Evolutionary conservation across 2,888 invertebrate species (phyloP).

Genomic region (Phania funesta): DNA sequence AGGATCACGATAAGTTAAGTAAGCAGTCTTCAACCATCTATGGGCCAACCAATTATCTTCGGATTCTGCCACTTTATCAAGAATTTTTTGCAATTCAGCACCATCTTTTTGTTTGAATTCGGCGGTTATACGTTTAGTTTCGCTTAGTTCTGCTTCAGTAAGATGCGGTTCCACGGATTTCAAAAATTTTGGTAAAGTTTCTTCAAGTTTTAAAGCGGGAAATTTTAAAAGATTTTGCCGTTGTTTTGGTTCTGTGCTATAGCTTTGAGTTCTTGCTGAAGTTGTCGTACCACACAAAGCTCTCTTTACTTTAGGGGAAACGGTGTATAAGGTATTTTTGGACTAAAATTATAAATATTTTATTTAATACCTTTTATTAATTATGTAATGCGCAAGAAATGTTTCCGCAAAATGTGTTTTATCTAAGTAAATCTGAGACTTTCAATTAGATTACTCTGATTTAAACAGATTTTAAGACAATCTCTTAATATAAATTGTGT

Average conservation of each 20-base stretch:
- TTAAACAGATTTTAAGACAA: too few relatives aligned
- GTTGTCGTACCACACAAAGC: constrained; percentile 17
- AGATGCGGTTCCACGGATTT: constrained; percentile 89
- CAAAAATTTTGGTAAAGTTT: constrained; percentile 89
- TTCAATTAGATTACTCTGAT: too few relatives aligned
- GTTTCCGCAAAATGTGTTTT: too few relatives aligned
- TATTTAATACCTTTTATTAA: background rate
- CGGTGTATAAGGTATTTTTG: constrained; percentile 34
- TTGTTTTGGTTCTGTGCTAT: constrained; percentile 13
- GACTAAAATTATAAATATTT: constrained; percentile 29
- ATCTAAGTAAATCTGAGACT: too few relatives aligned
- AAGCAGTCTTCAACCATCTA: constrained; percentile 94
- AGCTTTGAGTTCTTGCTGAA: constrained; percentile 2
- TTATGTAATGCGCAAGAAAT: too few relatives aligned
- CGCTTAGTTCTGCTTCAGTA: constrained; percentile 85
- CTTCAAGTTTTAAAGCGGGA: constrained; percentile 85
- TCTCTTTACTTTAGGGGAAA: constrained; percentile 16
- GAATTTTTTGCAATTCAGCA: constrained; percentile 82
- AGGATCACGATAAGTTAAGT: constrained; percentile 91
- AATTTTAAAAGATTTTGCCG: constrained; percentile 68
- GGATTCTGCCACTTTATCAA: constrained; percentile 85
- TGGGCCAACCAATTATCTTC: constrained; percentile 92
- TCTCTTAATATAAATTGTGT: too few relatives aligned
- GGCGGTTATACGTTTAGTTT: constrained; percentile 84
- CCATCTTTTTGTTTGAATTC: constrained; percentile 75